Evolutionary conservation across 2,888 invertebrate species (phyloP), one percentile per base, ranked within the genome.

Genomic region (Drosophila affinis): DNA sequence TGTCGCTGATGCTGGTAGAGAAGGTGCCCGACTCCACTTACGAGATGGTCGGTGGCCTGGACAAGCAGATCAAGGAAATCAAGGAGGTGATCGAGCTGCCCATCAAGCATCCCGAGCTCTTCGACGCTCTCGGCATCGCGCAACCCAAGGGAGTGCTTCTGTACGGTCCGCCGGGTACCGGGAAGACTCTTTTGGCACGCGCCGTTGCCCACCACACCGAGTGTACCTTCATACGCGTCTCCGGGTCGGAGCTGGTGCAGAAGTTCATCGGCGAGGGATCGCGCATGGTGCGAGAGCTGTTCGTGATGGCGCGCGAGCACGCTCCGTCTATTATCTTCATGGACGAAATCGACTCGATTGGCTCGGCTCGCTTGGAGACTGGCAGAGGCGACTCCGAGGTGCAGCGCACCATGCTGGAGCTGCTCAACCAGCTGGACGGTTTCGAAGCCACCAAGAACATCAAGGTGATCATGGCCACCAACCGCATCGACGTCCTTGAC

Each of bases 311-410:
- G 17, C 95, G 99, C 90, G 99, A 99, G 92, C 99, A 99, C 93
- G 99, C 99, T 1, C 99, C 99, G 0, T 99, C 99, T 0, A 99
- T 99, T 72, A 99, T 99, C 84, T 99, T 99, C 93, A 99, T 99
- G 99, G 99, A 99, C 91, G 99, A 99, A 94, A 99, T 99, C 81
- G 99, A 99, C 93, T 99, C 99, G 0, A 99, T 99, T 91, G 99
- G 99, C 67, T 99, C 99, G 0, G 98, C 99, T 24, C 95, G 99
- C 91, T 97, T 99, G 84, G 99, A 99, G 91, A 98, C 98, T 12
- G 99, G 99, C 55, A 98, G 98, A 53, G 98, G 98, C 49, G 99
- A 99, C 92, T 99, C 99, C 18, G 99, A 99, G 93, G 99, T 99
- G 21, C 99, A 99, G 93, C 94, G 99, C 91, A 99, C 99, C 34